phyloP scores from a whole-genome alignment of 37 sponge, comb jelly and placozoan species.

The Haliclona indistincta region DNA sequence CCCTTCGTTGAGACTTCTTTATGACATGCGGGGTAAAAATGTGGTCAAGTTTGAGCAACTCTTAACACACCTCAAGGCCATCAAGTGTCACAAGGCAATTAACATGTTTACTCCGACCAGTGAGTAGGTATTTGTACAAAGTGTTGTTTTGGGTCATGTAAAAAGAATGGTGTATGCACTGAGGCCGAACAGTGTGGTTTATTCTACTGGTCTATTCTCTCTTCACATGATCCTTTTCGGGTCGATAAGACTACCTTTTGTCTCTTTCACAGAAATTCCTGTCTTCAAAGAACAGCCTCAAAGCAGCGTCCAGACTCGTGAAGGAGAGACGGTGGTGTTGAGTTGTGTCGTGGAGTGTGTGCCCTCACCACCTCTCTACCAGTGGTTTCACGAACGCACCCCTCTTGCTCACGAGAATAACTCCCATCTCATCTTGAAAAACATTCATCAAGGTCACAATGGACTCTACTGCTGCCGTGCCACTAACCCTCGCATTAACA shows the following conservation, averaged over 20 bases:
- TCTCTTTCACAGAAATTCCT: background rate
- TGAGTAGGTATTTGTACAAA: conserved; percentile 13
- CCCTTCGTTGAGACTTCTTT: conserved; percentile 11
- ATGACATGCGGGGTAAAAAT: conserved; percentile 10
- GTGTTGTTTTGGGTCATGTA: too few species aligned
- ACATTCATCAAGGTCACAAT: background rate
- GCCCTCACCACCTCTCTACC: conserved; percentile 4
- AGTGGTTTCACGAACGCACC: background rate
- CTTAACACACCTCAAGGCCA: conserved; percentile 9
- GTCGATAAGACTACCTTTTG: too few species aligned
- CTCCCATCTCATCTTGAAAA: background rate
- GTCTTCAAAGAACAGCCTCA: background rate
- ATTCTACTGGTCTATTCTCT: too few species aligned
- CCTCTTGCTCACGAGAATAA: background rate
- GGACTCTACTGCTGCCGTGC: conserved; percentile 31
- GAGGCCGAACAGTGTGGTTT: too few species aligned
- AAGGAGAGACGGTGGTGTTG: background rate
- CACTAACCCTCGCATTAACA: conserved; percentile 36
- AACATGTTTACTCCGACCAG: conserved; percentile 10
- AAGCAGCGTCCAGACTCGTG: background rate
- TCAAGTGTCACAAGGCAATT: conserved; percentile 25
- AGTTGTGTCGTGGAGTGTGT: background rate
- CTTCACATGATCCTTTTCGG: too few species aligned
- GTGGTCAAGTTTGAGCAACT: conserved; percentile 2
- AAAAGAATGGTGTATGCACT: too few species aligned